Percentiles rank a stretch among this genome's conserved stretches.
These are phyloP conservation scores for Paraplagusia blochii DNA, from an alignment of 2,113 vertebrate genomes.

Conservation along the genomic window DNA sequence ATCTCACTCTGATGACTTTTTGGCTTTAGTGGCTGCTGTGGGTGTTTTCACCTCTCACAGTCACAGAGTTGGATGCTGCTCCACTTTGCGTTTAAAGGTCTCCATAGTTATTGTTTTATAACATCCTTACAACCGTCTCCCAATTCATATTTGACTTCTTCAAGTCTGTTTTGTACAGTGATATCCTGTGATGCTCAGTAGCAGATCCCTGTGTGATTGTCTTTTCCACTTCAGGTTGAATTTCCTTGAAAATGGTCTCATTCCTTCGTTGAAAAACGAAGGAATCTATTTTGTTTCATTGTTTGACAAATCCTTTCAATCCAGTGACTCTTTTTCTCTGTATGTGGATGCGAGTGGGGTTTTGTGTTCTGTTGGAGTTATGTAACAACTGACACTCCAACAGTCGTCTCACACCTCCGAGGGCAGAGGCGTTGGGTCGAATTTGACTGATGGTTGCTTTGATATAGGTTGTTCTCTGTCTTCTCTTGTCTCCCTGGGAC, in stretches of 20 bases:
- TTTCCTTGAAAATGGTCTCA: too few species aligned
- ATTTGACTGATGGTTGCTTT: slow-evolving; percentile 21
- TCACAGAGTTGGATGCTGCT: slow-evolving; percentile 16
- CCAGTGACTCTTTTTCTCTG: background rate
- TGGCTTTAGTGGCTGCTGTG: slow-evolving; percentile 63
- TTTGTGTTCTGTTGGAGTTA: slow-evolving; percentile 46
- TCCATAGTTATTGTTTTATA: background rate
- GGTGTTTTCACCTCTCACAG: slow-evolving; percentile 45
- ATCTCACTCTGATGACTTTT: slow-evolving; percentile 34
- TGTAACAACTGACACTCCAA: slow-evolving; percentile 60
- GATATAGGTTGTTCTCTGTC: too few species aligned
- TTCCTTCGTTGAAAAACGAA: too few species aligned
- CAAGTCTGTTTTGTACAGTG: too few species aligned
- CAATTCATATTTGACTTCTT: too few species aligned
- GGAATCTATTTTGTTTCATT: too few species aligned
- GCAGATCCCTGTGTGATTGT: too few species aligned
- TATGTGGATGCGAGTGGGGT: background rate
- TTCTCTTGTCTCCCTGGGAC: too few species aligned
- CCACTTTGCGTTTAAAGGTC: slow-evolving; percentile 1
- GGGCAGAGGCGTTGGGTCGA: slow-evolving; percentile 5
- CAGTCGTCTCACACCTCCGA: slow-evolving; percentile 42
- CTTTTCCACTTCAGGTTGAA: too few species aligned
- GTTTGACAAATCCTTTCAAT: too few species aligned
- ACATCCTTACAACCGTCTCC: too few species aligned
- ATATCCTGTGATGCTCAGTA: too few species aligned